A percentile compares a stretch with the other conserved stretches of the same genome.
phyloP scores from a whole-genome alignment of 1,140 invertebrate genomes.

The Potamilus streckersoni region DNA sequence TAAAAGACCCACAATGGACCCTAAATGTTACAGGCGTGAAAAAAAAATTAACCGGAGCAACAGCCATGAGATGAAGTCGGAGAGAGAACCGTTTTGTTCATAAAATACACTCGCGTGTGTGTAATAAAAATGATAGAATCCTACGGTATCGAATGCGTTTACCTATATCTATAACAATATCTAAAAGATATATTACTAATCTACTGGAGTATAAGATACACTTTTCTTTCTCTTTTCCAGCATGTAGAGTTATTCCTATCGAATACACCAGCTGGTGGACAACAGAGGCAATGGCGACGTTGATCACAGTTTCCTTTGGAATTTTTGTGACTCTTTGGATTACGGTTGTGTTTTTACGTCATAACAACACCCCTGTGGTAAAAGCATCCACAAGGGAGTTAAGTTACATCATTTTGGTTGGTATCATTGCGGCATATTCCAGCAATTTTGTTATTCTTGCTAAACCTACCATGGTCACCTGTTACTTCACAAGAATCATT shows the following conservation, averaged over 20 bases:
- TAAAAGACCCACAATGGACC: too few species aligned
- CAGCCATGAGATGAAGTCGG: too few species aligned
- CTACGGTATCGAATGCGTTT: too few species aligned
- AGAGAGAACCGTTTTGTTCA: too few species aligned
- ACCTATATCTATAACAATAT: too few species aligned
- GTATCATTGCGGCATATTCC: slow-evolving; percentile 74
- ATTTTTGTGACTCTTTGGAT: slow-evolving; percentile 76
- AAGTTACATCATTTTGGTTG: slow-evolving; percentile 80
- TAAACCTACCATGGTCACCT: slow-evolving; percentile 77
- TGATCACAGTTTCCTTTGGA: slow-evolving; percentile 75
- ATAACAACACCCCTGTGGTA: slow-evolving; percentile 83
- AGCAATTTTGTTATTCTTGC: slow-evolving; percentile 80
- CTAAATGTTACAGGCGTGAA: too few species aligned
- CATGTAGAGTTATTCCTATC: slow-evolving; percentile 72
- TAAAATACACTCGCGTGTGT: too few species aligned
- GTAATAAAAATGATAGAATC: too few species aligned
- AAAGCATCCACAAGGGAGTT: slow-evolving; percentile 84
- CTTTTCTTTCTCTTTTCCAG: slow-evolving; percentile 59
- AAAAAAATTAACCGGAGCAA: too few species aligned
- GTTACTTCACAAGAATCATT: slow-evolving; percentile 77
- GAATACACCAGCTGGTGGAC: slow-evolving; percentile 75
- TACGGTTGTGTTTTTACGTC: slow-evolving; percentile 74
- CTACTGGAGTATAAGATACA: not conserved
- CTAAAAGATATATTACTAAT: too few species aligned
- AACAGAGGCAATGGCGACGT: slow-evolving; percentile 73